Evolutionary conservation across 2,797 vertebrate species (phyloP), one percentile per base, ranked within the genome.

Genomic region (Xyrichtys novacula): DNA sequence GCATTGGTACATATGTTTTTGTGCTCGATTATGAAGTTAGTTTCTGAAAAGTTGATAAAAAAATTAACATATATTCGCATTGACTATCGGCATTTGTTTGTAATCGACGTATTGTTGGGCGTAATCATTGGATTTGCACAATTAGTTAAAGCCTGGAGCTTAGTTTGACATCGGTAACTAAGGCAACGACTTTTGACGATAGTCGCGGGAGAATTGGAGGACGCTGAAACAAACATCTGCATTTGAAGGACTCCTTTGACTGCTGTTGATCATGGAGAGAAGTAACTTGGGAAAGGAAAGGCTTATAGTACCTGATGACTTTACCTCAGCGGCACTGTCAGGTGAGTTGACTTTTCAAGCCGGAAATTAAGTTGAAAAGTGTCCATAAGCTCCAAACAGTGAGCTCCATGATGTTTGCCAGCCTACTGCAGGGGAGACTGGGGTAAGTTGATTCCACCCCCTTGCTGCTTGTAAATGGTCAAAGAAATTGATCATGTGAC

Each of bases 281-380:
- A 76, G 38, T 6, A 71, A 54, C n/a, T 17, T 58, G 7, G 70
- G 34, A 2, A 84, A 85, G 23, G 89, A 92, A 46, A 88, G 71
- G 38, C 86, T 94, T 1, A 71, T 78, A 53, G 88, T 83, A 0
- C 94, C 94, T 2, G 85, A 81, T 7, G 92, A 94, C 17, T 95
- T 94, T 58, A 78, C 82, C 6, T 67, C 76, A 28, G 39, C 87
- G 2, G 4, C 42, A 4, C 39, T 23, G 32, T 42, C 77, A 62
- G 69, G 93, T 94, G 85, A 89, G 90, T 83, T 55, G 1, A 1
- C 6, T 31, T 1, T 28, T 44, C 0, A 44, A 1, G 4, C 23
- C 3, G 2, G 5, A 1, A 19, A 46, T 56, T 43, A 12, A 6
- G 31, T 28, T 58, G 6, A 16, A n/a, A 19, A 42, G 32, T 47